These are phyloP conservation scores for Anadara kagoshimensis DNA, from an alignment of 1,140 invertebrate species.

Conservation along the genomic window DNA sequence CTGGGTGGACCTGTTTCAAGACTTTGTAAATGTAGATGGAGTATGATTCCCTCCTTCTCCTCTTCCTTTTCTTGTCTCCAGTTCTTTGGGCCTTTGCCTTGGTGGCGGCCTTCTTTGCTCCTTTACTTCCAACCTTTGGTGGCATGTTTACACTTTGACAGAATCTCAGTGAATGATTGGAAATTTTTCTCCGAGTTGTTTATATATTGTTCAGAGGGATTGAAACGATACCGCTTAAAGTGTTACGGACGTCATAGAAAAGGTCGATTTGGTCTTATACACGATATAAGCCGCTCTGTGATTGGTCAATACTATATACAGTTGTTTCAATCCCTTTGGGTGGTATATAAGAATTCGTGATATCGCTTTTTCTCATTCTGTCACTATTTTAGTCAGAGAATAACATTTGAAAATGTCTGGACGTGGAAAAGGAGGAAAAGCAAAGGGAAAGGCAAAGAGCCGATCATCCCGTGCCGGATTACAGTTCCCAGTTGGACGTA, in stretches of 20 bases:
- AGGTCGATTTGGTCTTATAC: too few relatives aligned
- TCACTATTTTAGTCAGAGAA: neutral
- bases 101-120: slow-evolving; percentile 48
- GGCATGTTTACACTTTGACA: slow-evolving; percentile 1
- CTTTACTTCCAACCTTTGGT: slow-evolving; percentile 24
- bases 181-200: neutral
- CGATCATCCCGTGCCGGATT: slow-evolving; percentile 70
- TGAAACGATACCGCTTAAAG: too few relatives aligned
- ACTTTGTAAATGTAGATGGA: slow-evolving; percentile 84
- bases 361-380: neutral
- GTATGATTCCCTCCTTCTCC: slow-evolving; percentile 80
- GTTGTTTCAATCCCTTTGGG: too few relatives aligned
- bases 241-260: too few relatives aligned
- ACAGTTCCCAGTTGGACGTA: slow-evolving; percentile 73
- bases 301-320: too few relatives aligned
- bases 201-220: too few relatives aligned
- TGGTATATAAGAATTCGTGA: too few relatives aligned
- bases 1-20: slow-evolving; percentile 83
- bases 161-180: neutral
- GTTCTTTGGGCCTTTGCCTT: slow-evolving; percentile 44
- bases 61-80: slow-evolving; percentile 50
- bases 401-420: slow-evolving; percentile 56
- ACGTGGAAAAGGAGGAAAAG: slow-evolving; percentile 75
- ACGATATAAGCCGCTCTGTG: too few relatives aligned
- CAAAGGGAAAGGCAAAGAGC: slow-evolving; percentile 76